Conservation (phyloP, 2,888 invertebrate genomes). For the Apamea anceps region DNA sequence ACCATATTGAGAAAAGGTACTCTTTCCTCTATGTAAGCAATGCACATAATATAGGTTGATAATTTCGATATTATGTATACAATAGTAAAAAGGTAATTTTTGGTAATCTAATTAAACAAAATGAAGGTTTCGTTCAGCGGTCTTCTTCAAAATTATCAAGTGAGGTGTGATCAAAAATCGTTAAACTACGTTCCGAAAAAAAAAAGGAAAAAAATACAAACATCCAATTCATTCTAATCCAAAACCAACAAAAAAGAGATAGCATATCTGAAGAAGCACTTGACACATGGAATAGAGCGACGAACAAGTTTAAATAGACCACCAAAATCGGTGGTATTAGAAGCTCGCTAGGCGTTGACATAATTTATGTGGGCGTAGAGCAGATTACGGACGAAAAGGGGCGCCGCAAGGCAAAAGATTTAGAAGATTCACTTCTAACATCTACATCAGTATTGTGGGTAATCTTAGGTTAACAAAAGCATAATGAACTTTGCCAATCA, state of each 20-base stretch:
- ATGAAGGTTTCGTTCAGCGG: neutral
- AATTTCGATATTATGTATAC: neutral
- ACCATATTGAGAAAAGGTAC: neutral
- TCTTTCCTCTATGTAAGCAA: neutral
- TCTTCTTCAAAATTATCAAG: neutral
- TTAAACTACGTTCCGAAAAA: constrained; percentile 1
- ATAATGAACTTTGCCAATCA: neutral
- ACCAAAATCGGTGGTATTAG: constrained; percentile 69
- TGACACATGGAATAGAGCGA: constrained; percentile 60
- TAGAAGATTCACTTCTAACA: constrained; percentile 38
- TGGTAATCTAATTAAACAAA: neutral
- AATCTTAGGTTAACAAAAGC: neutral
- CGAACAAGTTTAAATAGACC: constrained; percentile 68
- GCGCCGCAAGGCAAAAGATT: constrained; percentile 10
- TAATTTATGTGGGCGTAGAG: constrained; percentile 80
- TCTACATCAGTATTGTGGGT: neutral
- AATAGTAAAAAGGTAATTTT: neutral
- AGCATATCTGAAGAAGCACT: constrained; percentile 56
- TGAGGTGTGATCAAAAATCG: neutral
- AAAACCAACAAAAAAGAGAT: constrained; percentile 44
- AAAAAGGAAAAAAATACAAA: neutral
- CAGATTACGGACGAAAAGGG: constrained; percentile 74
- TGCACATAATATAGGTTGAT: neutral
- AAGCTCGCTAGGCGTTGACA: constrained; percentile 75
- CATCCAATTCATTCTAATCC: constrained; percentile 36